Conservation (phyloP, 1,140 invertebrate species). For the Brachionus angularis region DNA sequence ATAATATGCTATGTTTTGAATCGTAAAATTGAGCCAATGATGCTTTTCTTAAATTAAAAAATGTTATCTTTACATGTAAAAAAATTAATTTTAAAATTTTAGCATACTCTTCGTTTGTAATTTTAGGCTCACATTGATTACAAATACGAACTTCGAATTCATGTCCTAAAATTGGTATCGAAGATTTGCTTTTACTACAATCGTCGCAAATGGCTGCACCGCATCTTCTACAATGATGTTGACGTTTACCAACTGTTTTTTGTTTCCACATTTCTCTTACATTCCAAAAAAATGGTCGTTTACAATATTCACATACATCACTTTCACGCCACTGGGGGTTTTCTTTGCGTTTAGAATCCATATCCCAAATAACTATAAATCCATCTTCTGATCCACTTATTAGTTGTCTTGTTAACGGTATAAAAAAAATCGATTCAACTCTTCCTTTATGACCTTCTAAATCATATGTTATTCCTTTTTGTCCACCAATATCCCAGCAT, state of each 20-base stretch:
- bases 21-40: slow-evolving; percentile 39
- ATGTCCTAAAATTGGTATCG: slow-evolving; percentile 91
- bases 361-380: slow-evolving; percentile 89
- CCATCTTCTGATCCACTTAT: slow-evolving; percentile 89
- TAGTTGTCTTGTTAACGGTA: slow-evolving; percentile 65
- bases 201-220: slow-evolving; percentile 80
- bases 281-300: slow-evolving; percentile 96
- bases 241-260: slow-evolving; percentile 79
- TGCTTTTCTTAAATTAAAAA: slow-evolving; percentile 8
- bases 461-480: slow-evolving; percentile 92
- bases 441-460: slow-evolving; percentile 74
- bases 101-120: slow-evolving; percentile 33
- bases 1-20: slow-evolving; percentile 3
- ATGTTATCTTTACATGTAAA: slow-evolving; percentile 57
- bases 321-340: slow-evolving; percentile 73
- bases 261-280: slow-evolving; percentile 94
- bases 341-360: slow-evolving; percentile 76
- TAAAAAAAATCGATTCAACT: slow-evolving; percentile 18
- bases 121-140: slow-evolving; percentile 68
- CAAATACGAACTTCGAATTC: slow-evolving; percentile 95
- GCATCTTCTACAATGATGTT: slow-evolving; percentile 70
- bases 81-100: neutral
- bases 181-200: slow-evolving; percentile 79
- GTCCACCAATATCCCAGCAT: slow-evolving; percentile 97
- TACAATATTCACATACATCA: slow-evolving; percentile 86